phyloP scores from a whole-genome alignment of 1,140 invertebrate genomes.

The Dendrolimus kikuchii region DNA sequence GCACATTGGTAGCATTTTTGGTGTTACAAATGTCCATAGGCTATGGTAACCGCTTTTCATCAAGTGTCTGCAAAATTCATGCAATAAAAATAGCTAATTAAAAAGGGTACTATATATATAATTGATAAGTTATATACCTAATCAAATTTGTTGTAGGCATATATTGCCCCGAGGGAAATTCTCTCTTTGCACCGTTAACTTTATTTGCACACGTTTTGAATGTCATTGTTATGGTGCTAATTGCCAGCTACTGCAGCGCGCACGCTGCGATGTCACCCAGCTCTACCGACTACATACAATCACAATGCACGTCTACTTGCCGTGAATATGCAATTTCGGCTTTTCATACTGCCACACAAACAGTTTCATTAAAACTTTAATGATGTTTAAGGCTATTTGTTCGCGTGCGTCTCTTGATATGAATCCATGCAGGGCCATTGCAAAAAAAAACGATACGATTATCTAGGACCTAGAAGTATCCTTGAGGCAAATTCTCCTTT shows the following conservation, averaged over 20 bases:
- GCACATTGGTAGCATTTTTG: no score
- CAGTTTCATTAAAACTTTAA: constrained; percentile 18
- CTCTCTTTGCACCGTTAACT: constrained; percentile 17
- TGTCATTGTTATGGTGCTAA: constrained; percentile 61
- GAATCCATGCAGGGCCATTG: no score
- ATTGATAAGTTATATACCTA: neutral
- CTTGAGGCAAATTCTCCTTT: no score
- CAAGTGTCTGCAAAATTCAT: no score
- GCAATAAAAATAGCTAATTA: no score
- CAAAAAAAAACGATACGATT: no score
- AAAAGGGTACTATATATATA: no score
- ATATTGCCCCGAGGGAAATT: neutral
- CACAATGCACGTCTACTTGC: constrained; percentile 15
- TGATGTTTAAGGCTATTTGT: constrained; percentile 16
- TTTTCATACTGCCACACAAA: constrained; percentile 11
- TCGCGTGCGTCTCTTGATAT: neutral
- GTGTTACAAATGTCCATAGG: no score
- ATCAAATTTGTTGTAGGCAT: neutral
- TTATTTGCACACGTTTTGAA: constrained; percentile 63
- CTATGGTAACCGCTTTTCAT: no score
- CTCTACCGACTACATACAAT: constrained; percentile 24
- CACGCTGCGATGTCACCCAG: constrained; percentile 14
- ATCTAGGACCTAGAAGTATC: no score
- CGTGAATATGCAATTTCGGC: constrained; percentile 16
- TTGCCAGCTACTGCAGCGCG: constrained; percentile 33